These are phyloP conservation scores for Anthrax anthrax DNA, from an alignment of 2,888 invertebrate genomes.

Conservation along the genomic window DNA sequence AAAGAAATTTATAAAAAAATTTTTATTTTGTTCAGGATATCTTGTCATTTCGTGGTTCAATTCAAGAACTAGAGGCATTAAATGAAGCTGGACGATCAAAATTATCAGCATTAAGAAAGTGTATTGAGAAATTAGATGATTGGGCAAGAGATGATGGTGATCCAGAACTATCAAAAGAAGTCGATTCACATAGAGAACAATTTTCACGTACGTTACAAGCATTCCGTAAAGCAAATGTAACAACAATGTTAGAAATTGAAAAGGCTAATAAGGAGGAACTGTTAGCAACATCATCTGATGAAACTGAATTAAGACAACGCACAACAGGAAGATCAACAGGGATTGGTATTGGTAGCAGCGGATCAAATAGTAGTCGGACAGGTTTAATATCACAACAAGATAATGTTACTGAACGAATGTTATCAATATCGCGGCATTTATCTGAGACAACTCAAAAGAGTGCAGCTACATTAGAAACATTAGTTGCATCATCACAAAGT, in stretches of 20 bases:
- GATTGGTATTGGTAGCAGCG: slow-evolving; percentile 4
- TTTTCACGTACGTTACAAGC: slow-evolving; percentile 56
- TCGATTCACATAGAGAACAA: slow-evolving; percentile 54
- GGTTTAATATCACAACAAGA: slow-evolving; percentile 32
- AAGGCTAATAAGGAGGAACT: slow-evolving; percentile 60
- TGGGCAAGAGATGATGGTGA: slow-evolving; percentile 52
- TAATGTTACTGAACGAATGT: slow-evolving; percentile 71
- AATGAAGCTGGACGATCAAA: slow-evolving; percentile 62
- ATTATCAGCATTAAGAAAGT: slow-evolving; percentile 50
- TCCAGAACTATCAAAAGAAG: slow-evolving; percentile 44
- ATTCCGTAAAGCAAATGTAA: slow-evolving; percentile 68
- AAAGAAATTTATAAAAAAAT: not conserved
- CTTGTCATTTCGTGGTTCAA: slow-evolving; percentile 54
- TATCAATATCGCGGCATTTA: slow-evolving; percentile 71
- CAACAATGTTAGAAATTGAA: slow-evolving; percentile 63
- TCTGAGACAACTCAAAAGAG: slow-evolving; percentile 79
- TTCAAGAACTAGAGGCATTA: slow-evolving; percentile 52
- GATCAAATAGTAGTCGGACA: slow-evolving; percentile 42
- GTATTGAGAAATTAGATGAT: slow-evolving; percentile 53
- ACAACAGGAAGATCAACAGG: slow-evolving; percentile 19
- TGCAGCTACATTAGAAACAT: slow-evolving; percentile 66
- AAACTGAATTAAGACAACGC: slow-evolving; percentile 47
- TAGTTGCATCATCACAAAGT: slow-evolving; percentile 54
- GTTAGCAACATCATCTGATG: slow-evolving; percentile 37
- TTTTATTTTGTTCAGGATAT: slow-evolving; percentile 48